phyloP scores from a whole-genome alignment of 2,888 invertebrate species.

The Epirrhoe tristata region DNA sequence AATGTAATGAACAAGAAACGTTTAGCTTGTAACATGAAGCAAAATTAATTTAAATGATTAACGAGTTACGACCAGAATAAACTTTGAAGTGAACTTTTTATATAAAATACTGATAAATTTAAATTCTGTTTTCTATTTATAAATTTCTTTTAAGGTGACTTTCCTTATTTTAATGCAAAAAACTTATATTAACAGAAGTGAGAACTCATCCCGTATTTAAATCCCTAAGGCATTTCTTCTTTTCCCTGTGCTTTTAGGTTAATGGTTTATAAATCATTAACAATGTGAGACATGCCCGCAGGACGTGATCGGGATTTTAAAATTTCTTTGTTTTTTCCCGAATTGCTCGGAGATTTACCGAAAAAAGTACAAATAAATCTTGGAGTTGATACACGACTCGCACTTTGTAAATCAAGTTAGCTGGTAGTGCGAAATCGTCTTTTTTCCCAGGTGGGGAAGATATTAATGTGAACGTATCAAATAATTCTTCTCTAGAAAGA shows the following conservation, averaged over 20 bases:
- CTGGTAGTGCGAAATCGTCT: slow-evolving; percentile 30
- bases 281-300: slow-evolving; percentile 63
- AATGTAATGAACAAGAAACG: slow-evolving; percentile 80
- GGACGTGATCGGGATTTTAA: slow-evolving; percentile 55
- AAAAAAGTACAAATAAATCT: slow-evolving; percentile 48
- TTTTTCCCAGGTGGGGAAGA: slow-evolving; percentile 19
- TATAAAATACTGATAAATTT: background rate
- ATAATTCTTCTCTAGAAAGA: slow-evolving; percentile 2
- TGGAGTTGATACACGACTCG: slow-evolving; percentile 37
- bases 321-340: slow-evolving; percentile 41
- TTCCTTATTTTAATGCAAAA: slow-evolving; percentile 43
- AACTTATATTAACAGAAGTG: slow-evolving; percentile 37
- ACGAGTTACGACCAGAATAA: slow-evolving; percentile 65
- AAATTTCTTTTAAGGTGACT: slow-evolving; percentile 17
- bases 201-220: slow-evolving; percentile 53
- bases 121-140: background rate
- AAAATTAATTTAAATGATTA: slow-evolving; percentile 83
- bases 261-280: slow-evolving; percentile 76
- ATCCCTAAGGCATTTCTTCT: slow-evolving; percentile 56
- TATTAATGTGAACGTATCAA: slow-evolving; percentile 32
- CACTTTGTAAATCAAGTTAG: slow-evolving; percentile 40
- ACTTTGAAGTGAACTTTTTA: slow-evolving; percentile 40
- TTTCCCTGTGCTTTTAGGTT: slow-evolving; percentile 67
- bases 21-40: slow-evolving; percentile 75
- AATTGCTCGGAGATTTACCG: slow-evolving; percentile 40